Conservation (phyloP, 2,113 vertebrate species). For the Sterna hirundo region DNA sequence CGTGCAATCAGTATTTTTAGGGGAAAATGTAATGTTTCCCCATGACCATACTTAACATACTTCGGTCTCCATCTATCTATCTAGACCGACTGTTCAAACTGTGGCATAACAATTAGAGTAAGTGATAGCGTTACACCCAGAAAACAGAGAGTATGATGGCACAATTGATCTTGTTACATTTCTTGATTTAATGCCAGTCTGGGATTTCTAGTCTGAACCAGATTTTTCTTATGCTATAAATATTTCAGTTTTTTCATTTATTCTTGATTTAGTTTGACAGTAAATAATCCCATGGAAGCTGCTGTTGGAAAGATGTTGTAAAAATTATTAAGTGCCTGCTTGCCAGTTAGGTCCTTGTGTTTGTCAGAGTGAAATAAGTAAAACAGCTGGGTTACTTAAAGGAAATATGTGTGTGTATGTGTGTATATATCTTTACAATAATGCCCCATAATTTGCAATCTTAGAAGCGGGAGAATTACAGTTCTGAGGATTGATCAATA, state of each 20-base stretch:
- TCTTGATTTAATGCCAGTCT: conserved; percentile 44
- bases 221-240: conserved; percentile 61
- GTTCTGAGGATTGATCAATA: not conserved
- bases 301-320: conserved; percentile 47
- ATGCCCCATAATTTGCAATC: not conserved
- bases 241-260: conserved; percentile 72
- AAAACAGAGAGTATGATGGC: conserved; percentile 58
- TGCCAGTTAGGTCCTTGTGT: conserved; percentile 9
- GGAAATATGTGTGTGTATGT: not conserved
- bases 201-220: conserved; percentile 48
- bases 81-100: not conserved
- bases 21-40: conserved; percentile 14
- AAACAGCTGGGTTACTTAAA: conserved; percentile 25
- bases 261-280: conserved; percentile 67
- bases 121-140: conserved; percentile 49
- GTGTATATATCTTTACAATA: not conserved
- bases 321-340: conserved; percentile 59
- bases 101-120: conserved; percentile 65
- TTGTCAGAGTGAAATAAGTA: conserved; percentile 34
- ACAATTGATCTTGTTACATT: conserved; percentile 61
- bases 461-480: not conserved
- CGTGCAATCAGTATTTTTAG: not conserved
- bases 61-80: conserved; percentile 29
- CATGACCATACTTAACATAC: conserved; percentile 27
- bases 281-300: conserved; percentile 68